Evolutionary conservation across 2,113 vertebrate genomes (phyloP), one percentile per base, ranked within the genome.

Genomic region (Hydropotes inermis): DNA sequence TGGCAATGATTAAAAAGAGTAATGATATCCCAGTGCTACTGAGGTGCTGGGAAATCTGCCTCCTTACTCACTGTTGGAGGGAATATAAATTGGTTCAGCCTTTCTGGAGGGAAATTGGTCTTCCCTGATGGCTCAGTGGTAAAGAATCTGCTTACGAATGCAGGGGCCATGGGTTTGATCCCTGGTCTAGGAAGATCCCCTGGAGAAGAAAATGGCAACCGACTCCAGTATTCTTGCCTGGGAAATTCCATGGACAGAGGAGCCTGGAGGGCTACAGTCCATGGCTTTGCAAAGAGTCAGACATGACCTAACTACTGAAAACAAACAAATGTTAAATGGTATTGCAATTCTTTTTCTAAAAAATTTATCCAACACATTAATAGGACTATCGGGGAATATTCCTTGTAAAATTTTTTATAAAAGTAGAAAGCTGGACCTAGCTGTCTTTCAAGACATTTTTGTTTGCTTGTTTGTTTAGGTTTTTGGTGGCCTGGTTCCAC

Each of bases 311-410:
- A 11, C 23, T 39, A 27, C 23, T 76, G 23, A 43, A 76, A 76
- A 76, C 70, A 76, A 96, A 89, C 33, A 61, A 93, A 57, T 39
- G 30, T 60, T 70, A 95, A 97, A 52, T 54, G 47, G 17, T 82
- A 74, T 39, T 83, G 36, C 12, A 79, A 78, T 96, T 79, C 8
- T 95, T 92, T 94, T 96, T 92, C n/a, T 82, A 76, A 83, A 94
- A 81, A 86, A 67, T n/a, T n/a, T 55, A 76, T 83, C 57, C 23
- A 93, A 89, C 60, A 86, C 45, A 43, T 81, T 86, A 64, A 57
- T 5, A 95, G 78, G 76, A 78, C 16, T 88, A 64, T 16, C 7
- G 58, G 28, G 33, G 91, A 78, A 91, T 39, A n/a, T 50, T 86
- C 23, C 57, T n/a, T 76, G 8, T 94, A 90, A 57, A 92, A 67